A percentile compares a stretch with the other conserved stretches of the same genome.
Evolutionary conservation across 2,113 vertebrate genomes (phyloP).

Genomic region (Amazona guildingii): DNA sequence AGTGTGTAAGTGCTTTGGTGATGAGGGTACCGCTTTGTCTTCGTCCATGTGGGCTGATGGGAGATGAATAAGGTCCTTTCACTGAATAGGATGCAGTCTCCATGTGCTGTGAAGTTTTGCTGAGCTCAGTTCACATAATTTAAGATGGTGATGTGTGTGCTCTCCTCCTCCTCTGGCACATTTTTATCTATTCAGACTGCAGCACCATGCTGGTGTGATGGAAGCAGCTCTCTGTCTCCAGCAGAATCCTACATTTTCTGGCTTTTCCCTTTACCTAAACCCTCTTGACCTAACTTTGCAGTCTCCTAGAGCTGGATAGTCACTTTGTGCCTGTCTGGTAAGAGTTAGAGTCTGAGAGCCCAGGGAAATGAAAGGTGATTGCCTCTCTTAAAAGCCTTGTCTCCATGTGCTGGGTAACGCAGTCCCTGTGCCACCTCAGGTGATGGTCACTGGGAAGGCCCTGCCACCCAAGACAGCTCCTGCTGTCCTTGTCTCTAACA

Average conservation of each 20-base stretch:
- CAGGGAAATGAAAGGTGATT: not conserved
- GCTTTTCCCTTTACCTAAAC: not conserved
- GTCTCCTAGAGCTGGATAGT: not conserved
- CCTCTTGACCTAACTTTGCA: accelerated
- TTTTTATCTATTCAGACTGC: not conserved
- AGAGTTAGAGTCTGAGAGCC: not conserved
- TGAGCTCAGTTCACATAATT: conserved; percentile 41
- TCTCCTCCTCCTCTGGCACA: not conserved
- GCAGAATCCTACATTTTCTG: not conserved
- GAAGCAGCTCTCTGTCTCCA: not conserved
- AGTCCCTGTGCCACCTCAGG: not conserved
- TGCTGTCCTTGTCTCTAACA: not conserved
- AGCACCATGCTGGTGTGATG: not conserved
- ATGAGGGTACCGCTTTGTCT: not conserved
- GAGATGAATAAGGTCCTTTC: not conserved
- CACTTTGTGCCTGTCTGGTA: not conserved
- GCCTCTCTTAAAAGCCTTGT: not conserved
- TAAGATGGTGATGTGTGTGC: not conserved
- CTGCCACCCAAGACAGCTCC: not conserved
- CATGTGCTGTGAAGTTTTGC: conserved; percentile 8
- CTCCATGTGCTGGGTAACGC: not conserved
- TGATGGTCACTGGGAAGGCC: not conserved
- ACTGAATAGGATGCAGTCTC: not conserved
- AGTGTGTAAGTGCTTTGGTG: not conserved
- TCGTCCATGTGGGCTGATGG: not conserved